A percentile compares a stretch with the other conserved stretches of the same genome.
phyloP scores from a whole-genome alignment of 2,888 invertebrate genomes.

The Drosophila birchii region DNA sequence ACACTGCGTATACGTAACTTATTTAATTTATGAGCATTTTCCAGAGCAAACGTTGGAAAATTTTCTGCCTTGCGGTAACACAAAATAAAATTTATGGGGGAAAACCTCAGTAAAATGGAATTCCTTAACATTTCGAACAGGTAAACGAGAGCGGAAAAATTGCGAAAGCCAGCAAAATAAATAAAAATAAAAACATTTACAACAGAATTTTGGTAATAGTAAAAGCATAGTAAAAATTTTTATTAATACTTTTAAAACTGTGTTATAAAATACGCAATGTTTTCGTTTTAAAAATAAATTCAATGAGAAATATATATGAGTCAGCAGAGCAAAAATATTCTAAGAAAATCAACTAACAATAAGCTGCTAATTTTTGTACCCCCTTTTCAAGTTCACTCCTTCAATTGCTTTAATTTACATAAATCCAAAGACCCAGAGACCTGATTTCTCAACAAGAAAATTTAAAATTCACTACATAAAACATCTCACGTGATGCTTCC shows the following conservation, averaged over 20 bases:
- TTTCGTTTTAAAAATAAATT: constrained; percentile 1
- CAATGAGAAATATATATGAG: not conserved
- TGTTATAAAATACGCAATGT: constrained; percentile 3
- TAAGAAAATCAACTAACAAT: constrained; percentile 10
- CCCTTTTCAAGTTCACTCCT: constrained; percentile 1
- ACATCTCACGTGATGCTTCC: constrained; percentile 32
- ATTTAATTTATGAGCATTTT: constrained; percentile 41
- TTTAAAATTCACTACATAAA: constrained; percentile 2
- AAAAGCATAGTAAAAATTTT: not conserved
- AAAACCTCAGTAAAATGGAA: constrained; percentile 10
- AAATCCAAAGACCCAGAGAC: constrained; percentile 9
- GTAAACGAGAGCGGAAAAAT: constrained; percentile 16
- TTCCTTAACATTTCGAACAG: constrained; percentile 11
- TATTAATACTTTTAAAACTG: not conserved
- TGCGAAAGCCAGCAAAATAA: constrained; percentile 5
- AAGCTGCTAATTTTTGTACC: constrained; percentile 4
- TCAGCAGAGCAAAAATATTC: not conserved
- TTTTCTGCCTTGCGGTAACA: constrained; percentile 2
- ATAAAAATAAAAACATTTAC: not conserved
- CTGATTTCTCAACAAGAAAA: not conserved
- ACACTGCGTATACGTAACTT: constrained; percentile 41
- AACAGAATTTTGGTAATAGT: not conserved
- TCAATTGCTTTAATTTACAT: constrained; percentile 17
- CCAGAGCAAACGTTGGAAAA: constrained; percentile 6
- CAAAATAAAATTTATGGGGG: constrained; percentile 22